phyloP scores from a whole-genome alignment of 2,113 vertebrate genomes.

The Brachionichthys hirsutus region DNA sequence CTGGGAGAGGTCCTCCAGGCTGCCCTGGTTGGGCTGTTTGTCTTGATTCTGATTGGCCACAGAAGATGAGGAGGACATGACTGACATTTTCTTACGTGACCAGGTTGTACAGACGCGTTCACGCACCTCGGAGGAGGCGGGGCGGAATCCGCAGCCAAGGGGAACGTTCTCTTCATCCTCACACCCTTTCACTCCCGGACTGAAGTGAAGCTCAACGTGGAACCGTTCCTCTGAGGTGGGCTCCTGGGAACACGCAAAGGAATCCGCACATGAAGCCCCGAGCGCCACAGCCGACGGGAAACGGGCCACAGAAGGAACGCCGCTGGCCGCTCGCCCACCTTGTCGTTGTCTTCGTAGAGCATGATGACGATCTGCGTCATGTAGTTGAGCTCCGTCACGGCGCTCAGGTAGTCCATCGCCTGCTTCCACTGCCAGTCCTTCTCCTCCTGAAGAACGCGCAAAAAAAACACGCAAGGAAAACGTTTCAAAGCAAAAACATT shows the following conservation, averaged over 20 bases:
- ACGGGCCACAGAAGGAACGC: not conserved
- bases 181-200: constrained; percentile 93
- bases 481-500: too few relatives aligned
- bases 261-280: not conserved
- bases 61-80: not conserved
- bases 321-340: constrained; percentile 69
- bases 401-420: constrained; percentile 96
- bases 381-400: constrained; percentile 97
- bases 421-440: constrained; percentile 96
- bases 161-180: constrained; percentile 90
- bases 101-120: too few relatives aligned
- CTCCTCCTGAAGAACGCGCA: constrained; percentile 82
- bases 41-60: constrained; percentile 82
- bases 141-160: constrained; percentile 91
- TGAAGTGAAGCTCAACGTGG: constrained; percentile 97
- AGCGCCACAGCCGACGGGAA: not conserved
- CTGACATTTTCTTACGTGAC: too few relatives aligned
- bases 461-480: constrained; percentile 9
- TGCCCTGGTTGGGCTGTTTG: constrained; percentile 87
- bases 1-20: constrained; percentile 86
- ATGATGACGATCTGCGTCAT: constrained; percentile 99
- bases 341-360: constrained; percentile 98
- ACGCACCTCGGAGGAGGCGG: constrained; percentile 90
- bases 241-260: constrained; percentile 77
- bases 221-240: constrained; percentile 94